Evolutionary conservation across 2,888 invertebrate species (phyloP), one percentile per base, ranked within the genome.

Genomic region (Napeogenes sylphis): DNA sequence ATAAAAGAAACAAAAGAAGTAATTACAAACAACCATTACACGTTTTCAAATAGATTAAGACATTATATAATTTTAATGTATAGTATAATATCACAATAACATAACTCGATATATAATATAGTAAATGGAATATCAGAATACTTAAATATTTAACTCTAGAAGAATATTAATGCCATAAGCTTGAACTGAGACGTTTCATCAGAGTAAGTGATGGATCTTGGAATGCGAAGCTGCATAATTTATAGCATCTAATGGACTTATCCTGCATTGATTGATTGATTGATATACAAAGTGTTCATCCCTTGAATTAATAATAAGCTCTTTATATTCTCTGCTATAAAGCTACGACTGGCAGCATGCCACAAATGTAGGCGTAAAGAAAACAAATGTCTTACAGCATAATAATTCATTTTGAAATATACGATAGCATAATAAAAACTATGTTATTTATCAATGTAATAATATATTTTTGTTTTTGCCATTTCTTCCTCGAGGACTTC

Each of bases 371-470:
- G 51, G 51, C 51, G 51, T 21, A 8, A 51, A 51, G 30, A 51
- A 51, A 51, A 51, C 51, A 51, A 51, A 51, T 30, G 51, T 51
- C 51, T 30, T 30, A 51, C 30, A 8, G 30, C 6, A 51, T 51
- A 5, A 47, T 47, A 47, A 47, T 14, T 47, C 47, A 47, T 47
- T n/a, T 47, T 47, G 8, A 47, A 47, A n/a, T 14, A 21, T 14
- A n/a, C 4, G 47, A 47, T 21, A n/a, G 38, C 8, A 4, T 8
- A 42, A 42, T 42, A 42, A 42, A 42, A 8, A 10, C 42, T 42
- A 10, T 10, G 4, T 6, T 8, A 3, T 38, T 1, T 38, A 8
- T 38, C 38, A 1, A 38, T 38, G 38, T 38, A 1, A 38, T 38
- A 21, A 1, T 38, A 38, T 38, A 38, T 38, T 38, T 38, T 6